Base-by-base conservation (phyloP, 2,113 vertebrate species). In the Antennarius striatus region DNA sequence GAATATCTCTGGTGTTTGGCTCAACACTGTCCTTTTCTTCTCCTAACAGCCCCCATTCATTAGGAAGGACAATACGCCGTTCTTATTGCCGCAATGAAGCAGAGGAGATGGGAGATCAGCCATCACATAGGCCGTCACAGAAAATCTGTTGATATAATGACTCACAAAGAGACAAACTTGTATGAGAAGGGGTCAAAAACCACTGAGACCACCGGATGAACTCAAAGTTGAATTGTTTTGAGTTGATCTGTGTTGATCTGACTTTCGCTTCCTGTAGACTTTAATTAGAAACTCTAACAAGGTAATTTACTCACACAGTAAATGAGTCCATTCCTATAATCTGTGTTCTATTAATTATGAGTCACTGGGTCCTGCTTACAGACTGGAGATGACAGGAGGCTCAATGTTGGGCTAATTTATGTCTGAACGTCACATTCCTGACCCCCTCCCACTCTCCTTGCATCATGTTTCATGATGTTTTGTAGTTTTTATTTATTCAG, bases 1-100 rank as follows among this genome's bases (percentile, higher is more conserved):
- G 91, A 91, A 93, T 93, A 84, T 90, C 90, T 90, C 76, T 85
- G 81, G 79, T 77, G 83, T 87, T 90, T 81, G 70, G 55, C 82
- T 79, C 79, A 92, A 92, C 91, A 93, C 90, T 88, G 83, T 54
- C 60, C 91, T 91, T 92, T 92, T 93, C 89, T 91, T 92, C 89
- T 92, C 65, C 66, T 74, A 76, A 92, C 87, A 91, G 89, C 71
- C 75, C 58, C 81, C 83, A 92, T 92, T 93, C 89, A 93, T 92
- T 65, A 29, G 1, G 53, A 48, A 81, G 74, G 82, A 93, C 91
- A 93, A 92, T 93, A 91, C 83, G 10, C 72, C 69, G 83, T 87
- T 89, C 88, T 90, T 82, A 77, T 79, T 28, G 68, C 69, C 51
- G 71, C 57, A 69, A 75, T 64, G 46, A 55, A 72, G 62, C 76